Base-by-base conservation (phyloP, 2,888 invertebrate genomes). In the Alviniconcha strummeri region DNA sequence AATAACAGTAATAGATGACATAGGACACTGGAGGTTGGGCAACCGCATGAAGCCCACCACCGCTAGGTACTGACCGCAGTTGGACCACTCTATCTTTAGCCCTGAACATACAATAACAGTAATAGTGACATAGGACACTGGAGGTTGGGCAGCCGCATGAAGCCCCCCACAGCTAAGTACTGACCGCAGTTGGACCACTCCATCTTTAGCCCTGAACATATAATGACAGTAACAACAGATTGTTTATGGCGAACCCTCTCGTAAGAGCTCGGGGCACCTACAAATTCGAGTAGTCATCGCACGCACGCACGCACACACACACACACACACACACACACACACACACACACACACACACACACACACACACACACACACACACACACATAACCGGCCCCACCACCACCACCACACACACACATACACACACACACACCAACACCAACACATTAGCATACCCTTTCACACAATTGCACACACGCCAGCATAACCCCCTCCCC, bases 171-270 rank as follows among this genome's bases (percentile, higher is more conserved):
- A 0, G 98, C 98, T 85, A 99, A 95, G 83, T 98, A 94, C 93
- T 98, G 97, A 64, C 98, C 96, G 2, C 98, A 98, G 94, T 98
- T 98, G 86, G 98, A 98, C 99, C 99, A 99, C 94, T 99, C 98
- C 95, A 98, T 97, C 89, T 97, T 92, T 57, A 94, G 86, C 77
- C 92, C 94, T 94, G 89, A 13, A n/a, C 4, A 36, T 5, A 55
- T 13, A 7, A 15, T 13, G 17, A 69, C 69, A 69, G 9, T 17
- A 69, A 69, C 13, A 5, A 8, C 9, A 69, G 17, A 69, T n/a
- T n/a, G n/a, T n/a, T n/a, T n/a, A n/a, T n/a, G n/a, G n/a, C n/a
- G n/a, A n/a, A n/a, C n/a, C n/a, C n/a, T n/a, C n/a, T n/a, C n/a
- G n/a, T n/a, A n/a, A n/a, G n/a, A n/a, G n/a, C n/a, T n/a, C n/a